A percentile compares a stretch with the other conserved stretches of the same genome.
phyloP scores from a whole-genome alignment of 2,113 vertebrate species.

The Laticauda laticaudata region DNA sequence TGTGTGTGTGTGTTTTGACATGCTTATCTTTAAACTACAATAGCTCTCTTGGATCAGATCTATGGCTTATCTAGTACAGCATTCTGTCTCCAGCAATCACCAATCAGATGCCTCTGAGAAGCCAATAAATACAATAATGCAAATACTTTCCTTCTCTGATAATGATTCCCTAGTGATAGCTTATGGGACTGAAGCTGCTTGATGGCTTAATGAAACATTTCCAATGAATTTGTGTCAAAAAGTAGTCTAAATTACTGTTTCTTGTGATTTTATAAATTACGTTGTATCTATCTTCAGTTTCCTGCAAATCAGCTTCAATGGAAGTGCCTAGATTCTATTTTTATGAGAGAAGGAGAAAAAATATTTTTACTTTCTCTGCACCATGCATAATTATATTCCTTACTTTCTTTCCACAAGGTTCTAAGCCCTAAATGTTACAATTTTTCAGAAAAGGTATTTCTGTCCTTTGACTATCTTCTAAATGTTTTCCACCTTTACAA shows the following conservation, averaged over 20 bases:
- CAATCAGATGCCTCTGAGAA: background rate
- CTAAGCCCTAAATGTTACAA: background rate
- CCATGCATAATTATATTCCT: background rate
- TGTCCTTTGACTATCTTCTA: background rate
- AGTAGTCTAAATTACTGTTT: background rate
- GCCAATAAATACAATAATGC: background rate
- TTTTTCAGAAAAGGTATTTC: background rate
- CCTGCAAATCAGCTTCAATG: background rate
- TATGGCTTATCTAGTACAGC: background rate
- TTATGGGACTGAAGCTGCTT: background rate
- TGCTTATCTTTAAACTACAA: background rate
- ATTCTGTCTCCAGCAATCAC: background rate
- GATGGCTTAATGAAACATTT: background rate
- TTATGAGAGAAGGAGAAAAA: background rate
- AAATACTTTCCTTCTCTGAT: background rate
- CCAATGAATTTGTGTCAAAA: background rate
- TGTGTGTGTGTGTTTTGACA: background rate
- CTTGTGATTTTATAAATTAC: background rate
- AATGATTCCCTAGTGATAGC: background rate
- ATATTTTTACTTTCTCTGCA: background rate
- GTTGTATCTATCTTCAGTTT: background rate
- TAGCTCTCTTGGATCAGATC: background rate
- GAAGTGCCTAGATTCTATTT: background rate
- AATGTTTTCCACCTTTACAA: background rate
- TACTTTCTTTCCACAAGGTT: background rate